Evolutionary conservation across 2,888 invertebrate species (phyloP).

Genomic region (Acleris holmiana): DNA sequence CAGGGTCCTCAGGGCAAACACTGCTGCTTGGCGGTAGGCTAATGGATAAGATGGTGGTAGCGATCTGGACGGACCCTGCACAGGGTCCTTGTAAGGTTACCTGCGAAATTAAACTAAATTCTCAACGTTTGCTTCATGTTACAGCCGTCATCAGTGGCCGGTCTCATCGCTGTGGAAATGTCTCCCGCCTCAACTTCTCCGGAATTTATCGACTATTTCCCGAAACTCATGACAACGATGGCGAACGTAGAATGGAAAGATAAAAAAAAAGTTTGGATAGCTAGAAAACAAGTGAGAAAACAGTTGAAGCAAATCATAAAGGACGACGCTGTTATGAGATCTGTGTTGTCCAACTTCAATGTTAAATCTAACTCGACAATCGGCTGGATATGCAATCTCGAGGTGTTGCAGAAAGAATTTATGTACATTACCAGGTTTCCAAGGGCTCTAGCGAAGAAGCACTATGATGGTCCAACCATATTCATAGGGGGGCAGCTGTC

Average conservation of each 20-base stretch:
- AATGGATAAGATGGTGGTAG: too few species aligned
- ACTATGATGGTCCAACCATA: constrained; percentile 87
- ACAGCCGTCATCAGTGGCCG: constrained; percentile 83
- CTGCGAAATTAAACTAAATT: too few species aligned
- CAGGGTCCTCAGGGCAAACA: too few species aligned
- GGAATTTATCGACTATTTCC: constrained; percentile 79
- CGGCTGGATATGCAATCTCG: constrained; percentile 91
- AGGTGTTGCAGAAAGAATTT: constrained; percentile 86
- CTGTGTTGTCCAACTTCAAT: constrained; percentile 78
- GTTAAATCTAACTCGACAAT: constrained; percentile 66
- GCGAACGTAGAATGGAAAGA: constrained; percentile 56
- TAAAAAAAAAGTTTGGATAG: constrained; percentile 50
- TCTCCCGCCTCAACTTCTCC: constrained; percentile 84
- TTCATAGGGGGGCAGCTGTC: constrained; percentile 94
- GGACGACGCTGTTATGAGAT: constrained; percentile 85
- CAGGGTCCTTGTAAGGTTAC: too few species aligned
- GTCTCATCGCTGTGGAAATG: constrained; percentile 87
- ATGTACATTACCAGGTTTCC: constrained; percentile 87
- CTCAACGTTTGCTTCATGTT: neutral
- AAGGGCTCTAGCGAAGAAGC: constrained; percentile 50
- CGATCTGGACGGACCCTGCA: too few species aligned
- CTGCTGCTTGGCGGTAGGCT: too few species aligned
- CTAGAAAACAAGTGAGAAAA: constrained; percentile 52
- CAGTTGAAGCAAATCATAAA: constrained; percentile 51
- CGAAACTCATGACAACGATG: constrained; percentile 84